Evolutionary conservation across 2,797 vertebrate species (phyloP).

Genomic region (Lagodon rhomboides): DNA sequence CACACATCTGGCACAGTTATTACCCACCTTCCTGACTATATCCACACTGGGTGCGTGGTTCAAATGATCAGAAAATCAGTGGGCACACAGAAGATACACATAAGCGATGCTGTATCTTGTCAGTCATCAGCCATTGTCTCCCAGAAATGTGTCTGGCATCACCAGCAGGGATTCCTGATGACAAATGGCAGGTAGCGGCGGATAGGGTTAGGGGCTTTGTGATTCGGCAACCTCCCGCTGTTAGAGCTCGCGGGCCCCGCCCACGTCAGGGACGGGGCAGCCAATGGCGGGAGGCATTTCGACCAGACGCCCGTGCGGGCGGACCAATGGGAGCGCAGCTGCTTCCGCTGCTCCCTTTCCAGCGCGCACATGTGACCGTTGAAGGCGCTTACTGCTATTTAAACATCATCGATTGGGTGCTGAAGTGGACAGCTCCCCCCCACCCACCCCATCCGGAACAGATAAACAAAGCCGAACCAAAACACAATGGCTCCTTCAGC

Average conservation of each 20-base stretch:
- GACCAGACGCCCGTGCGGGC: slow-evolving; percentile 12
- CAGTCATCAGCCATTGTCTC: background rate
- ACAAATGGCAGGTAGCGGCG: slow-evolving; percentile 33
- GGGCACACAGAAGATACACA: no score
- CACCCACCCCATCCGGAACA: background rate
- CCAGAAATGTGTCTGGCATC: background rate
- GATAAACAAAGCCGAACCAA: slow-evolving; percentile 25
- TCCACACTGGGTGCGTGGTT: no score
- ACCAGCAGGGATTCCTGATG: slow-evolving; percentile 9
- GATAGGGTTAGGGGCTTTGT: slow-evolving; percentile 27
- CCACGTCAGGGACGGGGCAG: slow-evolving; percentile 15
- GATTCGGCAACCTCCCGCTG: slow-evolving; percentile 44
- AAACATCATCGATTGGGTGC: slow-evolving; percentile 66
- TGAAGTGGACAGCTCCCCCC: slow-evolving; percentile 68
- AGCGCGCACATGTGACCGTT: slow-evolving; percentile 71
- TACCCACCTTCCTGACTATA: background rate
- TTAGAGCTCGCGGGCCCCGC: slow-evolving; percentile 35
- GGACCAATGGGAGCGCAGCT: slow-evolving; percentile 65
- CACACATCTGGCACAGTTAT: background rate
- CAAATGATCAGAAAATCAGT: no score
- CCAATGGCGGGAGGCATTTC: slow-evolving; percentile 58
- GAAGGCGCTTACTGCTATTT: slow-evolving; percentile 76
- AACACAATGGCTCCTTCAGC: slow-evolving; percentile 13
- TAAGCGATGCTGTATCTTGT: background rate
- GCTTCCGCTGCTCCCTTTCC: slow-evolving; percentile 15